These are phyloP conservation scores for Mohoua ochrocephala DNA, from an alignment of 2,113 vertebrate species.

Conservation along the genomic window DNA sequence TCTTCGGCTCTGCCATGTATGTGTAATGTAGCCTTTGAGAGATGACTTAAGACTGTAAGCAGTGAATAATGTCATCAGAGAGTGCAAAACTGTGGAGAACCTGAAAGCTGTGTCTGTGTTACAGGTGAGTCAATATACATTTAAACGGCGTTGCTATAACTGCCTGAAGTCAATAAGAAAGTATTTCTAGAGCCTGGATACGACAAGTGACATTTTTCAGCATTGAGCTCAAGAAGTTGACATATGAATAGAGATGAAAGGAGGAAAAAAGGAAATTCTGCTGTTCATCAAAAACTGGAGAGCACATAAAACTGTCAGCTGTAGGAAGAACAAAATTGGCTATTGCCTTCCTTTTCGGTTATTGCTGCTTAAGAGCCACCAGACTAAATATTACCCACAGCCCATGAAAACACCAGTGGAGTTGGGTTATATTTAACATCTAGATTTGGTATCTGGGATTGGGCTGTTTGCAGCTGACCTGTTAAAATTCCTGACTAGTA, in stretches of 20 bases:
- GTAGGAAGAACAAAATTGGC: background rate
- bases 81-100: background rate
- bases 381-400: background rate
- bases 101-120: background rate
- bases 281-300: conserved; percentile 1
- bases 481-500: background rate
- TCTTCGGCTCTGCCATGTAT: background rate
- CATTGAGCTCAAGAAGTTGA: background rate
- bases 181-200: background rate
- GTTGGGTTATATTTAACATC: background rate
- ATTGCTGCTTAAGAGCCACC: background rate
- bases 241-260: conserved; percentile 37
- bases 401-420: background rate
- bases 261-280: background rate
- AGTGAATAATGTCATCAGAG: background rate
- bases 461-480: background rate
- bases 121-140: background rate
- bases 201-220: conserved; percentile 34
- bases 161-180: background rate
- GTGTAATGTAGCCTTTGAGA: background rate
- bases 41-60: background rate
- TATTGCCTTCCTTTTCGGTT: conserved; percentile 15
- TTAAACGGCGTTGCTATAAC: background rate
- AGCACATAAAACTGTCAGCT: conserved; percentile 21
- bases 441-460: background rate